Percentiles rank a stretch among this genome's conserved stretches.
phyloP scores from a whole-genome alignment of 1,140 invertebrate genomes.

The Drosophila varians region DNA sequence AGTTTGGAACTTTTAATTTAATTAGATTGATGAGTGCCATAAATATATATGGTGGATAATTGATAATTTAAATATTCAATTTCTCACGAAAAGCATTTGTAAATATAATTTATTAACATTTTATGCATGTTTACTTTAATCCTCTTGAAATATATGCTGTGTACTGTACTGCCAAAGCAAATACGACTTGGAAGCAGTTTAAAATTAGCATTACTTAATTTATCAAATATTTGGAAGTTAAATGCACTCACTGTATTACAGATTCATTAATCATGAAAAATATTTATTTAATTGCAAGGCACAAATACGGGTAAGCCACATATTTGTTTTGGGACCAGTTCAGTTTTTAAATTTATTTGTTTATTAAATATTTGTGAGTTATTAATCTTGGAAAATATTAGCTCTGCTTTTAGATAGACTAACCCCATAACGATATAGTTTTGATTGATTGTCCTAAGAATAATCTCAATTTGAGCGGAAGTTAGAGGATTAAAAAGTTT shows the following conservation, averaged over 20 bases:
- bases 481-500: neutral
- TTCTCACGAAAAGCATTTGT: neutral
- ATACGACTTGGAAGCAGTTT: neutral
- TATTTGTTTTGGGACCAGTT: neutral
- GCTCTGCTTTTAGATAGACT: neutral
- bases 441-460: neutral
- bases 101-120: neutral
- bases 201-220: slow-evolving; percentile 25
- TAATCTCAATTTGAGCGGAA: neutral
- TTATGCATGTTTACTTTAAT: neutral
- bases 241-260: neutral
- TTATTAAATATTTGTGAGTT: neutral
- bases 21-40: no score
- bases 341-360: neutral
- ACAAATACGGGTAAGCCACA: neutral
- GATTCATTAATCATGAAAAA: slow-evolving; percentile 15
- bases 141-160: neutral
- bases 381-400: slow-evolving; percentile 1
- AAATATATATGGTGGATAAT: no score
- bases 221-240: slow-evolving; percentile 10
- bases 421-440: neutral
- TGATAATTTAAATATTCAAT: no score
- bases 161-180: neutral
- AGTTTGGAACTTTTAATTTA: neutral
- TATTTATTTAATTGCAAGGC: slow-evolving; percentile 2